Percentiles rank a stretch among this genome's conserved stretches.
phyloP scores from a whole-genome alignment of 2,113 vertebrate genomes.

The Apodemus speciosus region DNA sequence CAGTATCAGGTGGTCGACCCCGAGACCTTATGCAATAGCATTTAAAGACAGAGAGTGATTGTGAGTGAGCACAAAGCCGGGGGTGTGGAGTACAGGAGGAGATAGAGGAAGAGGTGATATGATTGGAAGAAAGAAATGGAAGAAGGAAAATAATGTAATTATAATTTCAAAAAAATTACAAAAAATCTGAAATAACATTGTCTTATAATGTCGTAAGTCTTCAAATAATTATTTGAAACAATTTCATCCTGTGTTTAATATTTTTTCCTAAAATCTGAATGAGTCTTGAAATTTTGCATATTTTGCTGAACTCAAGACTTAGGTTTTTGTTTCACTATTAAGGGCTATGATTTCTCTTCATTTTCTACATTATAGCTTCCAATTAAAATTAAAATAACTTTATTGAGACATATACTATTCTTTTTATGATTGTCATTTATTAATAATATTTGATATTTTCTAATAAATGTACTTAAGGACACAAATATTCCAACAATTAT shows the following conservation, averaged over 20 bases:
- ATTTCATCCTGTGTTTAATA: background rate
- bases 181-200: background rate
- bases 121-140: background rate
- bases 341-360: background rate
- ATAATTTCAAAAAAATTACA: background rate
- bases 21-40: background rate
- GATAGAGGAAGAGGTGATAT: background rate
- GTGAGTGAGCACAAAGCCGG: background rate
- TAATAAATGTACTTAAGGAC: slow-evolving; percentile 41
- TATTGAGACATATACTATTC: background rate
- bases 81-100: background rate
- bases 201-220: no score
- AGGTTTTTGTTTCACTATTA: slow-evolving; percentile 31
- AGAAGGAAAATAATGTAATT: background rate
- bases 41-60: background rate
- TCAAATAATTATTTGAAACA: background rate
- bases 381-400: slow-evolving; percentile 22
- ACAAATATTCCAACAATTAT: slow-evolving; percentile 39
- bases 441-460: slow-evolving; percentile 39
- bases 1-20: background rate
- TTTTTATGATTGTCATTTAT: slow-evolving; percentile 25
- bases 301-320: slow-evolving; percentile 5
- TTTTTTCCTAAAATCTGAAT: slow-evolving; percentile 18
- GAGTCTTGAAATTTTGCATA: background rate
- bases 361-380: slow-evolving; percentile 14